Base-by-base conservation (phyloP, 2,797 vertebrate species). In the Fringilla coelebs region DNA sequence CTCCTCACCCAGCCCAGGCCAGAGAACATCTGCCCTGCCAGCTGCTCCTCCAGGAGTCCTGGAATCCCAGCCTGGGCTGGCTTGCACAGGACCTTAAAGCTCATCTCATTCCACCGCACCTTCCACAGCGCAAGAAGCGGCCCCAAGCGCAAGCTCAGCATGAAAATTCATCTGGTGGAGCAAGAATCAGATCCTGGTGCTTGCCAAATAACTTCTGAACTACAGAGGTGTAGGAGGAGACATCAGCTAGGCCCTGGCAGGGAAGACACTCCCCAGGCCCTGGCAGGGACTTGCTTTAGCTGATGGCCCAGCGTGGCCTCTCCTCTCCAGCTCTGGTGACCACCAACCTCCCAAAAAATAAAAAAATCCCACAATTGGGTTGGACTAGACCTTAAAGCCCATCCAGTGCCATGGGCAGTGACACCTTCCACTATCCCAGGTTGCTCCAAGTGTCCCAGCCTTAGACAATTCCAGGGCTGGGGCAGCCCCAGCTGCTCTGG, bases 261-360 rank as follows among this genome's bases (percentile, higher is more conserved):
- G 51, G 51, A 54, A 20, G 52, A 8, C 31, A n/a, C 22, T 60
- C 25, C 34, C 34, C 26, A 4, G 22, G 17, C 38, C 29, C 24
- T 5, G 43, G 8, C 68, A 40, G 52, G 29, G 55, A 34, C 4
- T 3, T 54, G 32, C 65, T 79, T 58, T 17, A 83, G 60, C 78
- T 34, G 26, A 17, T 15, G 36, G 22, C 77, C 21, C 32, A 17
- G 18, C 0, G 0, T 21, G 34, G 46, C 28, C 51, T 25, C 19
- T 5, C 28, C 29, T 9, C 61, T 54, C 72, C 45, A 26, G 25
- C 6, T 62, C 40, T 14, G 57, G 55, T 26, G 46, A 40, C 38
- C 71, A 75, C 34, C 54, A 48, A 18, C 11, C n/a, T 45, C 24
- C 24, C 29, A 29, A 29, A 17, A 16, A 79, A 38, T 18, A 24